Percentiles rank a stretch among this genome's conserved stretches.
phyloP scores from a whole-genome alignment of 2,113 vertebrate genomes.

The Pterocles gutturalis region DNA sequence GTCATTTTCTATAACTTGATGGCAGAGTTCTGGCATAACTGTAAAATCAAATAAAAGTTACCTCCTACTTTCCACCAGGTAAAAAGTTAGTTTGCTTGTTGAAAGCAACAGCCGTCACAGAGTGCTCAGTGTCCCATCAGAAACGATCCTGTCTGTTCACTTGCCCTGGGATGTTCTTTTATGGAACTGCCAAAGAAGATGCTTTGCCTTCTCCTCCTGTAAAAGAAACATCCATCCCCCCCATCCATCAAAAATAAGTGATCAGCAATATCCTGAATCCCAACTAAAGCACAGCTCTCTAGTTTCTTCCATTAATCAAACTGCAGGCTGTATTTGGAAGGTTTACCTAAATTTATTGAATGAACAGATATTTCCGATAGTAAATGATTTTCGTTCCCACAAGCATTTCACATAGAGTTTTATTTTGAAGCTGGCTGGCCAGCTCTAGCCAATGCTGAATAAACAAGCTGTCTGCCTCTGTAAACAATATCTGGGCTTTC shows the following conservation, averaged over 20 bases:
- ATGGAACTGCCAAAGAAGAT: not conserved
- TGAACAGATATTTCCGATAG: conserved; percentile 8
- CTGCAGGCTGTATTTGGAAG: not conserved
- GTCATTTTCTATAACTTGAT: not conserved
- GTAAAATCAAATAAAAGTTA: not conserved
- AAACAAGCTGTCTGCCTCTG: conserved; percentile 53
- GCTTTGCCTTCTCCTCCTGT: not conserved
- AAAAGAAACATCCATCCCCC: not conserved
- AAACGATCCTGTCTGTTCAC: not conserved
- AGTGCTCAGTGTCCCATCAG: not conserved
- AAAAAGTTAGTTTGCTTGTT: not conserved
- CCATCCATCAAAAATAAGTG: not conserved
- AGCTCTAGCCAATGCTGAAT: conserved; percentile 25
- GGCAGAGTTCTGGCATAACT: not conserved
- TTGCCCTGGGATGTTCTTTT: not conserved
- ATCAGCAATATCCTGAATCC: conserved; percentile 4
- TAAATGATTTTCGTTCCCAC: conserved; percentile 13
- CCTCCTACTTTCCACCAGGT: not conserved
- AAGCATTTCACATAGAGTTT: not conserved
- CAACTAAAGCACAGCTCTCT: not conserved
- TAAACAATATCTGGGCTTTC: conserved; percentile 36
- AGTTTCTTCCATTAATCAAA: conserved; percentile 41
- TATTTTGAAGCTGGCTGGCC: conserved; percentile 42
- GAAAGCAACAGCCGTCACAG: not conserved
- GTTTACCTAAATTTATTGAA: conserved; percentile 38